These are phyloP conservation scores for Battus philenor DNA, from an alignment of 1,140 invertebrate species.

Conservation along the genomic window DNA sequence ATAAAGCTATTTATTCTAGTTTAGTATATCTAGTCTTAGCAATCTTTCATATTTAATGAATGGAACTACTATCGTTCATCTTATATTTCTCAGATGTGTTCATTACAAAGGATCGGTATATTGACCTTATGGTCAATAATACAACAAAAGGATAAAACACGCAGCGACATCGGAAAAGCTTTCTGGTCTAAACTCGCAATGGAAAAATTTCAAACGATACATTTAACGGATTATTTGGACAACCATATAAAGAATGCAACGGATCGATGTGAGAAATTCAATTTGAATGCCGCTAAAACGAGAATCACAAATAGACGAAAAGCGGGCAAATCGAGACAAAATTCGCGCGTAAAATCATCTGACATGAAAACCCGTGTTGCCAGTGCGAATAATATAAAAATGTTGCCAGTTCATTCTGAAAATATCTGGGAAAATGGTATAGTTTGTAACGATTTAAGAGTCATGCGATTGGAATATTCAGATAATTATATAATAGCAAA, in stretches of 20 bases:
- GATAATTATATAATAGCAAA: slow-evolving; percentile 51
- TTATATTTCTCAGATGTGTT: slow-evolving; percentile 55
- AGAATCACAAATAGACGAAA: slow-evolving; percentile 37
- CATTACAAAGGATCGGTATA: slow-evolving; percentile 52
- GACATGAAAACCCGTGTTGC: slow-evolving; percentile 43
- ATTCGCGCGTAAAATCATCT: slow-evolving; percentile 34
- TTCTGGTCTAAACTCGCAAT: slow-evolving; percentile 61
- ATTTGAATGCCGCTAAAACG: slow-evolving; percentile 51
- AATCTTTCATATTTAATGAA: too few relatives aligned
- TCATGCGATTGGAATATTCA: slow-evolving; percentile 34
- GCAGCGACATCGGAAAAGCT: slow-evolving; percentile 48
- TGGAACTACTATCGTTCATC: too few relatives aligned
- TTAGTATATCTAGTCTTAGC: too few relatives aligned
- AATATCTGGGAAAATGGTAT: slow-evolving; percentile 36
- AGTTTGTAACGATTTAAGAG: slow-evolving; percentile 47
- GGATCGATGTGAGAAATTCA: slow-evolving; percentile 32
- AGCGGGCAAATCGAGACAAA: slow-evolving; percentile 23
- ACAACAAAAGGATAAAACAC: slow-evolving; percentile 42
- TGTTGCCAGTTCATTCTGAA: slow-evolving; percentile 25
- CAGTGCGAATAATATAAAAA: slow-evolving; percentile 26
- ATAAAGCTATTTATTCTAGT: too few relatives aligned
- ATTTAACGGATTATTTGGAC: slow-evolving; percentile 36
- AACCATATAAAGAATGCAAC: slow-evolving; percentile 13
- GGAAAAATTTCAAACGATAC: slow-evolving; percentile 47
- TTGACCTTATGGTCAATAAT: slow-evolving; percentile 60